A percentile compares a stretch with the other conserved stretches of the same genome.
Evolutionary conservation across 1,140 invertebrate species (phyloP).

Genomic region (Papilio aristodemus): DNA sequence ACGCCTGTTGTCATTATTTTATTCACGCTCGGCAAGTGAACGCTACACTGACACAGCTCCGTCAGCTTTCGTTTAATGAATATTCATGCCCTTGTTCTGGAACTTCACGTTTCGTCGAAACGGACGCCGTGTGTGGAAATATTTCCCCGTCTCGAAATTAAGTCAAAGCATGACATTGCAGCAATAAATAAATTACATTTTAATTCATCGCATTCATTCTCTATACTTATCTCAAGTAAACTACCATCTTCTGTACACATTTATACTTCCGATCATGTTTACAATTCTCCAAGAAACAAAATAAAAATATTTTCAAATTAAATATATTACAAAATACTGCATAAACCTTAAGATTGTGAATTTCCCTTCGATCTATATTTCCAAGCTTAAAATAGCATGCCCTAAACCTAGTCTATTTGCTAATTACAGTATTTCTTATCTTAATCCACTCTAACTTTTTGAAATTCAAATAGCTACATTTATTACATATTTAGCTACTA

Average conservation of each 20-base stretch:
- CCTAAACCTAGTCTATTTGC: too few species aligned
- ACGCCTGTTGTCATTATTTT: conserved; percentile 26
- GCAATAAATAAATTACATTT: conserved; percentile 8
- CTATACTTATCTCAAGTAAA: not conserved
- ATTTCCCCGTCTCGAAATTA: conserved; percentile 27
- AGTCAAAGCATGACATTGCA: conserved; percentile 29
- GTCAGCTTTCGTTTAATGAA: conserved; percentile 33
- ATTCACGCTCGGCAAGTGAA: conserved; percentile 32
- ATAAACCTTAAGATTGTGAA: too few species aligned
- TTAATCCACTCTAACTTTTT: too few species aligned
- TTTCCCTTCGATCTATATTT: too few species aligned
- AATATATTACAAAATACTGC: too few species aligned
- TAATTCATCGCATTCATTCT: not conserved
- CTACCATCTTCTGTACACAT: not conserved
- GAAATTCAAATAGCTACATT: too few species aligned
- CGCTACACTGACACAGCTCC: conserved; percentile 30
- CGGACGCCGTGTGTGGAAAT: conserved; percentile 29
- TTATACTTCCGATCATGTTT: too few species aligned
- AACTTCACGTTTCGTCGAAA: conserved; percentile 32
- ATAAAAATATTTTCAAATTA: too few species aligned
- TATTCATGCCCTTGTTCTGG: conserved; percentile 34
- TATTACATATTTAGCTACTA: too few species aligned
- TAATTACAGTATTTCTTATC: too few species aligned
- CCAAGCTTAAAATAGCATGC: too few species aligned
- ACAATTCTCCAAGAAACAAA: too few species aligned